Percentiles rank a stretch among this genome's conserved stretches.
Conservation (phyloP, 2,797 vertebrate species). For the Natrix natrix region DNA sequence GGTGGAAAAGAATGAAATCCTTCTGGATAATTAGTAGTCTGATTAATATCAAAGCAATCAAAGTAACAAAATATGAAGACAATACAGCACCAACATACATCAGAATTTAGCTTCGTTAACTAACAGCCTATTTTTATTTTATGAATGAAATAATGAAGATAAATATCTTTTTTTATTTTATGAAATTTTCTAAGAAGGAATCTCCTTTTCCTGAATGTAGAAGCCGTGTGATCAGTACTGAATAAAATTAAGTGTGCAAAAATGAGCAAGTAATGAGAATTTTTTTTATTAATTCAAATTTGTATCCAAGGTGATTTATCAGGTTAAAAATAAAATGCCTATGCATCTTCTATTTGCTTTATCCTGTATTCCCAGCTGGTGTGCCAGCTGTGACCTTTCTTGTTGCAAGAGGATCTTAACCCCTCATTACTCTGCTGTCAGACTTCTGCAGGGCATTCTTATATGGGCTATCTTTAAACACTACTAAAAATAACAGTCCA, state of each 20-base stretch:
- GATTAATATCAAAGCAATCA: constrained; percentile 32
- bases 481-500: neutral
- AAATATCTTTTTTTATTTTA: neutral
- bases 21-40: constrained; percentile 19
- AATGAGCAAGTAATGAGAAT: neutral
- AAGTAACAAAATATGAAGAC: constrained; percentile 11
- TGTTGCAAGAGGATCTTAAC: neutral
- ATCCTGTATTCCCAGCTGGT: neutral
- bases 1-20: neutral
- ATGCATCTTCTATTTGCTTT: neutral
- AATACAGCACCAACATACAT: constrained; percentile 9
- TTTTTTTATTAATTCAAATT: neutral
- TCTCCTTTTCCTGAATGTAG: neutral
- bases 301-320: neutral
- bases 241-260: neutral
- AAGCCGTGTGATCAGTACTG: neutral
- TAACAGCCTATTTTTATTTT: neutral
- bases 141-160: neutral
- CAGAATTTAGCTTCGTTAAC: constrained; percentile 1
- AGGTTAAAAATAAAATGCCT: neutral
- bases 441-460: neutral
- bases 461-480: neutral
- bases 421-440: neutral
- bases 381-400: neutral
- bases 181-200: neutral